Evolutionary conservation across 2,113 vertebrate genomes (phyloP).

Genomic region (Mandrillus leucophaeus): DNA sequence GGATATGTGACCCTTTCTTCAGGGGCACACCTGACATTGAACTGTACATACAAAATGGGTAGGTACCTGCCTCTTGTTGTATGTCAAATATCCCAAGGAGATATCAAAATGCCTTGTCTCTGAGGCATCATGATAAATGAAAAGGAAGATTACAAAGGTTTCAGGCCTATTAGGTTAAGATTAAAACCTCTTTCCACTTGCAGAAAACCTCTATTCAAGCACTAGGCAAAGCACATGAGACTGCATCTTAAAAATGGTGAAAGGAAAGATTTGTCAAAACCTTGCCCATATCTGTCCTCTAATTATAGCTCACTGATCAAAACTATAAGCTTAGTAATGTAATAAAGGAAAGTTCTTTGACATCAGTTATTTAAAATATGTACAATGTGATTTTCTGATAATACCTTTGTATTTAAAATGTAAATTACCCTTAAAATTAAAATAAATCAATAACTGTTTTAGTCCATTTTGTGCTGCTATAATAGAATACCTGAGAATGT

Average conservation of each 20-base stretch:
- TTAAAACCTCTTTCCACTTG: not conserved
- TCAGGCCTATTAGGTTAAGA: not conserved
- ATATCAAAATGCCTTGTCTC: not conserved
- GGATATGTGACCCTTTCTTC: not conserved
- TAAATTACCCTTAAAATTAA: not conserved
- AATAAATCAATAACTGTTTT: constrained; percentile 7
- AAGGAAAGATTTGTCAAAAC: not conserved
- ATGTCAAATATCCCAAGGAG: not conserved
- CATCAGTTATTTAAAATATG: constrained; percentile 31
- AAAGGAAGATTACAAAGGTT: constrained; percentile 1
- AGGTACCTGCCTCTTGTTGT: not conserved
- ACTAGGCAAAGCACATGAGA: not conserved
- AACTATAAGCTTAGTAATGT: not conserved
- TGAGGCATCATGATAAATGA: not conserved
- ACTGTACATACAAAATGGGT: not conserved
- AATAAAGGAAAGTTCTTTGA: not conserved
- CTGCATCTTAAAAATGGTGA: not conserved
- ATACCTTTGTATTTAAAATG: not conserved
- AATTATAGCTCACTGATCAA: not conserved
- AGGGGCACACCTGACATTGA: not conserved
- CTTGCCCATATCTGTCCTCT: not conserved
- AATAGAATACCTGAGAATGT: not conserved
- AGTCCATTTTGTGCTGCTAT: not conserved
- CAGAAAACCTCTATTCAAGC: not conserved
- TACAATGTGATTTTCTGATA: not conserved